A percentile compares a stretch with the other conserved stretches of the same genome.
Conservation (phyloP, 2,113 vertebrate species). For the Heliornis fulica region DNA sequence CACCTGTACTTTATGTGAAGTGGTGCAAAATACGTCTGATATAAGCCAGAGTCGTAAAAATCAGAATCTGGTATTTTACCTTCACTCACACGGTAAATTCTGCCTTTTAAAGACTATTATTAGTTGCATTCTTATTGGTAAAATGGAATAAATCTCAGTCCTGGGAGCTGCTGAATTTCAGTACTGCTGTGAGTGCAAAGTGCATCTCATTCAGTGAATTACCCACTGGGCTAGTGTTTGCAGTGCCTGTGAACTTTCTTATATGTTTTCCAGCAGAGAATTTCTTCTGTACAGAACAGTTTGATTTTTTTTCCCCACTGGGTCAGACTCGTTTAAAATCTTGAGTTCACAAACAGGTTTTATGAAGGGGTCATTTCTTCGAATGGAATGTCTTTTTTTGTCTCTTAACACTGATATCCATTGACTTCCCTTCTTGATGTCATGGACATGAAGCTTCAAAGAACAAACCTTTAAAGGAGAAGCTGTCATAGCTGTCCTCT, state of each 20-base stretch:
- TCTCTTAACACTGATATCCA: background rate
- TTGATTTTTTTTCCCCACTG: conserved; percentile 55
- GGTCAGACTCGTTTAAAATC: conserved; percentile 52
- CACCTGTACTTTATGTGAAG: background rate
- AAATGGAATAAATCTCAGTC: conserved; percentile 34
- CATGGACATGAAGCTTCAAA: conserved; percentile 34
- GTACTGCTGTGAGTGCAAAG: conserved; percentile 64
- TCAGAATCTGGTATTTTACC: background rate
- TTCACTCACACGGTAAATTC: background rate
- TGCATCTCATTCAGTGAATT: conserved; percentile 58
- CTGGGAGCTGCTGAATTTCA: conserved; percentile 34
- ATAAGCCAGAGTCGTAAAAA: background rate
- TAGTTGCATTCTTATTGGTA: conserved; percentile 28
- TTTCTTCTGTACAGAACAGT: conserved; percentile 50
- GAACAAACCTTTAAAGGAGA: background rate
- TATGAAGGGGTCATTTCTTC: conserved; percentile 44
- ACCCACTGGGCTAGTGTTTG: conserved; percentile 58
- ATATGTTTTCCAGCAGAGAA: conserved; percentile 54
- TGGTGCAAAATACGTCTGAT: background rate
- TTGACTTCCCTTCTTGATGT: conserved; percentile 45
- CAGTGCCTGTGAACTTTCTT: conserved; percentile 56
- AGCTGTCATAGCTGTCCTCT: conserved; percentile 26
- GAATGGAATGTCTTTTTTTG: conserved; percentile 20
- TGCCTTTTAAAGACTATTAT: conserved; percentile 36
- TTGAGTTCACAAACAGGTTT: conserved; percentile 48